Conservation (phyloP, 1,140 invertebrate species). For the Diplogasteroides magnus region DNA sequence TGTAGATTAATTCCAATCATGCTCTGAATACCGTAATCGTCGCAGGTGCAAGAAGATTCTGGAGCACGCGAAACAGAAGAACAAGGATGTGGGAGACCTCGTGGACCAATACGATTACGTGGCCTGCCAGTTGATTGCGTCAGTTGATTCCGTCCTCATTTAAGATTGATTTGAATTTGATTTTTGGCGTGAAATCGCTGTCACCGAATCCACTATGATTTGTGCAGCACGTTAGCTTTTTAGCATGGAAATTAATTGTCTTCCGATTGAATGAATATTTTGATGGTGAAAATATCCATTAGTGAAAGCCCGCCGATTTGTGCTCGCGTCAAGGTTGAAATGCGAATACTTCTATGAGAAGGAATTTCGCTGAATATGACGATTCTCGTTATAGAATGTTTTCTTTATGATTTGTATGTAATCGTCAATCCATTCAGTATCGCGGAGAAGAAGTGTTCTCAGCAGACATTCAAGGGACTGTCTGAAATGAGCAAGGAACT, state of each 20-base stretch:
- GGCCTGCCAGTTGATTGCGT: constrained; percentile 19
- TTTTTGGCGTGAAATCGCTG: not conserved
- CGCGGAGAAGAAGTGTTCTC: no score
- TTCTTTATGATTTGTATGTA: no score
- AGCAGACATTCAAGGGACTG: no score
- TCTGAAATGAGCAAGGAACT: no score
- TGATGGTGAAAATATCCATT: not conserved
- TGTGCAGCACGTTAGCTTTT: no score
- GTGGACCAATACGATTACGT: constrained; percentile 30
- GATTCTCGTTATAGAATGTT: no score
- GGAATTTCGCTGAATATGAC: no score
- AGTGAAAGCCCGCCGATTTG: no score
- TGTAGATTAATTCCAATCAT: constrained; percentile 6
- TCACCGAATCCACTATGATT: no score
- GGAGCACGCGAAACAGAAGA: constrained; percentile 19
- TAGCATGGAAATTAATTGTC: not conserved
- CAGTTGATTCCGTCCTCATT: not conserved
- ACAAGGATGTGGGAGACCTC: constrained; percentile 1
- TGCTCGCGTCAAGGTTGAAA: no score
- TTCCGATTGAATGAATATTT: not conserved
- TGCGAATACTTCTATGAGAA: no score
- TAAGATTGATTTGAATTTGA: constrained; percentile 2
- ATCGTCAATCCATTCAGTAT: no score
- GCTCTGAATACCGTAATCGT: not conserved
- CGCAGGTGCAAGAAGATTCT: constrained; percentile 19